Conservation (phyloP, 1,140 invertebrate genomes). For the Drosophila kohkoa region DNA sequence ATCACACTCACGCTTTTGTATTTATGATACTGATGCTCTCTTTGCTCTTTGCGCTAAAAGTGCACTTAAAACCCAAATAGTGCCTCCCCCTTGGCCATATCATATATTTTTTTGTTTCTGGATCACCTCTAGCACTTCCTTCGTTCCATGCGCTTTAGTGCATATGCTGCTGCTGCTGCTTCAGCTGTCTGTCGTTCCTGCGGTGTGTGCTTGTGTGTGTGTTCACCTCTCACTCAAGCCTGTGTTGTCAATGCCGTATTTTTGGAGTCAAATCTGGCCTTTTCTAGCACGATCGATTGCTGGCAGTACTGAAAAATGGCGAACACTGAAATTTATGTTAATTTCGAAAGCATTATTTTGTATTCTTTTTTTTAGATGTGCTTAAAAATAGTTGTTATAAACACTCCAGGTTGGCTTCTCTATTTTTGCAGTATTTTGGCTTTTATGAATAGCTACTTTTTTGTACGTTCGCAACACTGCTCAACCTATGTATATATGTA, state of each 20-base stretch:
- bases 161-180: constrained; percentile 25
- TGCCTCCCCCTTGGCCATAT: too few species aligned
- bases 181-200: constrained; percentile 34
- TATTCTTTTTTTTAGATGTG: too few species aligned
- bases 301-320: too few species aligned
- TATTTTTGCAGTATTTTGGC: too few species aligned
- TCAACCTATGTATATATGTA: constrained; percentile 26
- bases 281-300: too few species aligned
- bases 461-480: neutral
- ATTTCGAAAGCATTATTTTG: too few species aligned
- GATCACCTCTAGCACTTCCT: constrained; percentile 29
- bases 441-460: too few species aligned
- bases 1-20: constrained; percentile 5
- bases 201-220: constrained; percentile 5
- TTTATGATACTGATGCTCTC: neutral
- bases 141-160: constrained; percentile 11
- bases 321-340: too few species aligned
- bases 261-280: too few species aligned
- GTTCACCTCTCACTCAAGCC: constrained; percentile 51
- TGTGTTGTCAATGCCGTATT: too few species aligned
- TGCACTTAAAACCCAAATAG: neutral
- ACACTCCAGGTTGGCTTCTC: too few species aligned
- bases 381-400: too few species aligned
- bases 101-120: neutral
- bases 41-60: neutral